Conservation (phyloP, 2,888 invertebrate species). For the Drosophila emarginata region DNA sequence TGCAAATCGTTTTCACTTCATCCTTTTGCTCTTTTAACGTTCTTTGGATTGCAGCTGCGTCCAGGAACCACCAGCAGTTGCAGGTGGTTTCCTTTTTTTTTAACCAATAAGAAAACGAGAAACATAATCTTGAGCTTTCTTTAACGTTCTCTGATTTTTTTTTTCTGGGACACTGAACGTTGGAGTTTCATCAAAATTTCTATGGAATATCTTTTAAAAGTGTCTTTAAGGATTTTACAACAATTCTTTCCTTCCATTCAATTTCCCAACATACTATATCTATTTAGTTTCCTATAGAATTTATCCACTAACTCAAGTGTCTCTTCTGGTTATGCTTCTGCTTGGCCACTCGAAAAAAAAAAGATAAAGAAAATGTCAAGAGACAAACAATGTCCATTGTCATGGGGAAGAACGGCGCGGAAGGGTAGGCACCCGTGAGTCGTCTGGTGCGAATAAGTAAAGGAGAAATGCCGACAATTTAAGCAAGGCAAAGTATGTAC, state of each 20-base stretch:
- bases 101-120: too few species aligned
- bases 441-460: constrained; percentile 1
- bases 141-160: too few species aligned
- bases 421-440: neutral
- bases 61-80: neutral
- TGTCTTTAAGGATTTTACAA: too few species aligned
- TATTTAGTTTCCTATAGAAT: neutral
- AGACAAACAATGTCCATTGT: constrained; percentile 58
- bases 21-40: neutral
- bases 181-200: too few species aligned
- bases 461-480: constrained; percentile 39
- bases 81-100: too few species aligned
- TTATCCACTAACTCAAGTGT: neutral
- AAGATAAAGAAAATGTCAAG: constrained; percentile 35
- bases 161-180: too few species aligned
- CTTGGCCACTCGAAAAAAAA: neutral
- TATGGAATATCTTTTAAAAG: too few species aligned
- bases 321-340: neutral
- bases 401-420: neutral
- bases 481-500: neutral
- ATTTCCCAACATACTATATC: neutral
- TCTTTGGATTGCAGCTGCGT: neutral
- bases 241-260: neutral
- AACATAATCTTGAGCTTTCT: too few species aligned
- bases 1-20: neutral